Conservation (phyloP, 2,888 invertebrate species). For the Neoascia interrupta region DNA sequence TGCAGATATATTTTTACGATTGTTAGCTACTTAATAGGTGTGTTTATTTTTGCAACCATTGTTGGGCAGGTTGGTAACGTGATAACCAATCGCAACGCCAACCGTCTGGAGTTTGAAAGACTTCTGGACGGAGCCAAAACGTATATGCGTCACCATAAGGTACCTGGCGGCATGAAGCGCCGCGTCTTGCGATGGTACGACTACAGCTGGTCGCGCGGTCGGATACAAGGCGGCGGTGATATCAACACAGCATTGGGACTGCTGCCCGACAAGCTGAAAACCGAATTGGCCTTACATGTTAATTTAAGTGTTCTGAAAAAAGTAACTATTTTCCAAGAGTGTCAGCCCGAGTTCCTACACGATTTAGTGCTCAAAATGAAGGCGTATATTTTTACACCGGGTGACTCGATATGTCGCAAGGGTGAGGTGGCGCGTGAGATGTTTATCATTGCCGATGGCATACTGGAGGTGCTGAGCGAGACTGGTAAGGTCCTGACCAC, state of each 20-base stretch:
- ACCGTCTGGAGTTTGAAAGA: slow-evolving; percentile 95
- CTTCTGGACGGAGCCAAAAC: slow-evolving; percentile 97
- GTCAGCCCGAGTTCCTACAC: slow-evolving; percentile 97
- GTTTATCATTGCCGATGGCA: slow-evolving; percentile 99
- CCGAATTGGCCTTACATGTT: slow-evolving; percentile 96
- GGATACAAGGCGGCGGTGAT: slow-evolving; percentile 97
- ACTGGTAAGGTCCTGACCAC: slow-evolving; percentile 94
- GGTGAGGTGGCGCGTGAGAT: slow-evolving; percentile 97
- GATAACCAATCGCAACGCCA: slow-evolving; percentile 97
- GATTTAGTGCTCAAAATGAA: slow-evolving; percentile 98
- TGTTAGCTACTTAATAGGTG: slow-evolving; percentile 97
- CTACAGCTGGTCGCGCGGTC: slow-evolving; percentile 97
- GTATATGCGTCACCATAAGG: slow-evolving; percentile 98
- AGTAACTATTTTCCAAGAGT: slow-evolving; percentile 98
- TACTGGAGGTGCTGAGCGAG: slow-evolving; percentile 96
- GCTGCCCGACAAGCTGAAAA: slow-evolving; percentile 97
- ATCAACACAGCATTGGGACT: slow-evolving; percentile 96
- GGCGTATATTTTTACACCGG: slow-evolving; percentile 98
- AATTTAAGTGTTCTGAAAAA: slow-evolving; percentile 97
- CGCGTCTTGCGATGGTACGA: slow-evolving; percentile 98
- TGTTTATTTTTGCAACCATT: slow-evolving; percentile 98
- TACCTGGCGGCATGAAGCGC: slow-evolving; percentile 96
- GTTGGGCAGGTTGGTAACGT: slow-evolving; percentile 99
- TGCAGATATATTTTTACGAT: slow-evolving; percentile 97
- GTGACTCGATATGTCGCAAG: slow-evolving; percentile 97